These are phyloP conservation scores for Gephyroberyx darwinii DNA, from an alignment of 2,797 vertebrate genomes.

Conservation along the genomic window DNA sequence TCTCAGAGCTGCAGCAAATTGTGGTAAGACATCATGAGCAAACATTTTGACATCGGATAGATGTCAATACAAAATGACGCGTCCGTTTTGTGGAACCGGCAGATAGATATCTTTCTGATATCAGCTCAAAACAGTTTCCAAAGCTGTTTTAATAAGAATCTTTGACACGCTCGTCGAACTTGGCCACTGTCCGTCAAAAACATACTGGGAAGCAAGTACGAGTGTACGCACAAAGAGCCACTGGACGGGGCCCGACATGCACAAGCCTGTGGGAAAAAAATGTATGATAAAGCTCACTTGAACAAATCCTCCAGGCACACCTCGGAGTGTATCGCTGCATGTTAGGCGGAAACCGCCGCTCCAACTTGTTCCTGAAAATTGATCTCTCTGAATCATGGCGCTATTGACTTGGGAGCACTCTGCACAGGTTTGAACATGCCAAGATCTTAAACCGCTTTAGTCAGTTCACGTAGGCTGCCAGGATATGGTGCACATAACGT, in stretches of 20 bases:
- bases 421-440: slow-evolving; percentile 32
- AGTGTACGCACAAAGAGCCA: slow-evolving; percentile 21
- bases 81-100: slow-evolving; percentile 8
- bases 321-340: slow-evolving; percentile 4
- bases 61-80: neutral
- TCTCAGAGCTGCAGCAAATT: neutral
- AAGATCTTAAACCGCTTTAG: slow-evolving; percentile 4
- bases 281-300: slow-evolving; percentile 41
- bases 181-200: slow-evolving; percentile 10
- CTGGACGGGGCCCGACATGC: slow-evolving; percentile 43
- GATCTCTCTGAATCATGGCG: slow-evolving; percentile 2
- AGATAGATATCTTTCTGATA: neutral
- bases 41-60: slow-evolving; percentile 26
- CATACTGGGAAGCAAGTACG: slow-evolving; percentile 7
- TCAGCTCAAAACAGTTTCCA: too few species aligned
- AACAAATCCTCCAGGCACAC: slow-evolving; percentile 45
- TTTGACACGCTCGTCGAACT: slow-evolving; percentile 1
- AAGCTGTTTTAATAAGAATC: too few species aligned
- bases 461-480: slow-evolving; percentile 28
- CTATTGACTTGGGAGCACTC: slow-evolving; percentile 9
- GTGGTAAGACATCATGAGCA: slow-evolving; percentile 2
- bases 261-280: slow-evolving; percentile 43
- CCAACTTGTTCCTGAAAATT: neutral
- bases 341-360: slow-evolving; percentile 12
- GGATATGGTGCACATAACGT: neutral